Base-by-base conservation (phyloP, 2,888 invertebrate species). In the Eurytoma californica region DNA sequence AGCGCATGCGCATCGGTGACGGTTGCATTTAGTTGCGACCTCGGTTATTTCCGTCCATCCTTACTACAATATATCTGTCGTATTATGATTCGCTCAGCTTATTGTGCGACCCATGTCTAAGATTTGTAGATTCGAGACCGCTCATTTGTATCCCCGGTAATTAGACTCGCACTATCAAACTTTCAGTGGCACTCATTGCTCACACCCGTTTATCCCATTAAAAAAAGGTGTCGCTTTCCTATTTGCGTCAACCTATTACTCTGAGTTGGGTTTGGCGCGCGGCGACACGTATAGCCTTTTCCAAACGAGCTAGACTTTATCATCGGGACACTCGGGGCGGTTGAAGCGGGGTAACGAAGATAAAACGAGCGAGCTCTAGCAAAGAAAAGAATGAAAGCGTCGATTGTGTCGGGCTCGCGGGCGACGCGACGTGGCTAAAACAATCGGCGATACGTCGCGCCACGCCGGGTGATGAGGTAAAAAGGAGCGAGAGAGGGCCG, bases 31-130 rank as follows among this genome's bases (percentile, higher is more conserved):
- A 79, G 79, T 68, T 58, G 65, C 47, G 79, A 61, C 79, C 79
- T 79, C 79, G 74, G 68, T 47, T 79, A 79, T 79, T 79, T 79
- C 55, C 69, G 79, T 79, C n/a, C 66, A 72, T 72, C 57, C 67
- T 72, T 67, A 60, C n/a, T 60, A 67, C 77, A 77, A 72, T 72
- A 77, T 77, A 72, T 77, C 69, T 60, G 67, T 72, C 72, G 77
- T 72, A 77, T 77, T 77, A 77, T 77, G 66, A 77, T 67, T 67
- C 67, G 77, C 47, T 12, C 39, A 55, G 7, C 51, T 30, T 66
- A 68, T 76, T 76, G 75, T 76, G 24, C 39, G 18, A 14, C 13
- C 18, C 39, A 20, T 20, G 58, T 13, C 14, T 20, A 14, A 57
- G 39, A 18, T 66, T 51, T 39, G 49, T 57, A 9, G 49, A 49